Conservation (phyloP, 30 jellyfish, hydroid and myxozoan species). For the Mastigias papua region DNA sequence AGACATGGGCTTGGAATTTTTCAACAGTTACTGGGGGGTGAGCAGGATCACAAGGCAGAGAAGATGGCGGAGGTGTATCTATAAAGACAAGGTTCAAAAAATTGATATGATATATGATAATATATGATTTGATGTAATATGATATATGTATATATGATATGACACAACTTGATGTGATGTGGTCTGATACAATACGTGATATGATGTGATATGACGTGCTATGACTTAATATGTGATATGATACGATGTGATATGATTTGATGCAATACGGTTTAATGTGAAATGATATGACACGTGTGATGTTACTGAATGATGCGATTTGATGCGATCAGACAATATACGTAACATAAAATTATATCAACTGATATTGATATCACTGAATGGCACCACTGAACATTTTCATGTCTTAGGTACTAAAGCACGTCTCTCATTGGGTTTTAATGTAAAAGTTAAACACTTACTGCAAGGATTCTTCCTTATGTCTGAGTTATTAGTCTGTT, state of each 20-base stretch:
- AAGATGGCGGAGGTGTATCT: conserved; percentile 54
- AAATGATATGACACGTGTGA: neutral
- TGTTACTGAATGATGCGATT: no score
- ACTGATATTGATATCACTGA: neutral
- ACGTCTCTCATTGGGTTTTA: no score
- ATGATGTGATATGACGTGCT: neutral
- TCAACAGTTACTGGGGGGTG: conserved; percentile 67
- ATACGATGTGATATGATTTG: neutral
- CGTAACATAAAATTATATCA: no score
- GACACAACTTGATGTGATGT: no score
- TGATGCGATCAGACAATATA: no score
- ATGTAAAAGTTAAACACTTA: neutral
- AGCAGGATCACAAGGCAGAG: conserved; percentile 69
- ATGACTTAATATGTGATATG: no score
- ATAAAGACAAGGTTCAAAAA: neutral
- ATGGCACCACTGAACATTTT: neutral
- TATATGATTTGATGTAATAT: neutral
- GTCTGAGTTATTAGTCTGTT: conserved; percentile 28
- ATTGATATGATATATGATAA: no score
- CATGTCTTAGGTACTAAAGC: no score
- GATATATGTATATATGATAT: neutral
- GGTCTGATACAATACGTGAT: no score
- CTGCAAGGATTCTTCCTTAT: conserved; percentile 38
- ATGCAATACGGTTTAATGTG: neutral
- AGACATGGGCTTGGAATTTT: conserved; percentile 70